Evolutionary conservation across 1,140 invertebrate species (phyloP), one percentile per base, ranked within the genome.

Genomic region (Heliconius hewitsoni): DNA sequence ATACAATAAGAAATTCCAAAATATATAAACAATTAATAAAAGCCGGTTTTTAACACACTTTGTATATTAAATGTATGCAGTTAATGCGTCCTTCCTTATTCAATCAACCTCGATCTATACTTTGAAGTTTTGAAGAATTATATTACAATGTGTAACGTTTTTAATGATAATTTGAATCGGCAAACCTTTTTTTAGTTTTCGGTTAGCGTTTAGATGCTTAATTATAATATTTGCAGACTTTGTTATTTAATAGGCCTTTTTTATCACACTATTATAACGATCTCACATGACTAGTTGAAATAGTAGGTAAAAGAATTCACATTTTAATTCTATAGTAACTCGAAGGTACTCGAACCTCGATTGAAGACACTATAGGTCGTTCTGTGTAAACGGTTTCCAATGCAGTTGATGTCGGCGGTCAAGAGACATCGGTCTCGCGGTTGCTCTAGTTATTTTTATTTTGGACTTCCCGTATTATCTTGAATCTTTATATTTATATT

Each of bases 201-300:
- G 16, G 55, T 39, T 74, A 70, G 42, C 52, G 52, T 11, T 42
- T 78, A 78, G 57, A 37, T 66, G 60, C 19, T 27, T 72, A 50
- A 79, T 80, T 80, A 46, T 81, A 71, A 72, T 71, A 71, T 52
- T 77, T 73, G 60, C 72, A 77, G 52, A 11, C 60, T 27, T 66
- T 66, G 60, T 66, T 1, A 66, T 66, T 66, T 66, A 66, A 66
- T 66, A 46, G 2, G 19, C 52, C 55, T 57, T 27, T 37, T 37
- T 37, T 37, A 37, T 37, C 6, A 37, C 55, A 57, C 1, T 57
- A 23, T 6, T 13, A 30, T 27, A 66, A 73, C 66, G 81, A 84
- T 84, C 84, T 88, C 85, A 87, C 87, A 86, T 89, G 87, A 87
- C 82, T 8, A 19, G 4, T 46, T 6, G 6, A 37, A 46, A 46